These are phyloP conservation scores for Pleuronectes platessa DNA, from an alignment of 2,113 vertebrate genomes.

Conservation along the genomic window DNA sequence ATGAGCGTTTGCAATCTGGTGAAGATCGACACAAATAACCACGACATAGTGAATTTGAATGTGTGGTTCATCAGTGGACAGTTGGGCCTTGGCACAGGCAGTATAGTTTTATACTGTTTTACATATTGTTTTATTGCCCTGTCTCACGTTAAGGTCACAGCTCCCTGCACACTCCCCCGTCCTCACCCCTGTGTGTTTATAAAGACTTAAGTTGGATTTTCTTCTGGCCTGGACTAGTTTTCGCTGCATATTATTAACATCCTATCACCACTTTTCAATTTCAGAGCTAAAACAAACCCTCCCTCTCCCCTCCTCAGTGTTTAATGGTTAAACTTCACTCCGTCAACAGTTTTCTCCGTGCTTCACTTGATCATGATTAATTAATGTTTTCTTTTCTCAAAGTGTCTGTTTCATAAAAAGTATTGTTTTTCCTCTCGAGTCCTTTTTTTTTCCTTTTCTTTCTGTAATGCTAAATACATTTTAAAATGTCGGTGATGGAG, in stretches of 20 bases:
- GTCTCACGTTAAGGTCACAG: not conserved
- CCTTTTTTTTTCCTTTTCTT: not conserved
- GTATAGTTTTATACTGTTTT: too few relatives aligned
- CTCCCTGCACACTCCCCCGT: not conserved
- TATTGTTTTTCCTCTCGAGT: not conserved
- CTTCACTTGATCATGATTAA: constrained; percentile 28
- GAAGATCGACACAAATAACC: too few relatives aligned
- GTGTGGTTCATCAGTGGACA: too few relatives aligned
- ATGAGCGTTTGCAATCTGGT: too few relatives aligned
- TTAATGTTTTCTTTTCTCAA: not conserved
- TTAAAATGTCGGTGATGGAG: not conserved
- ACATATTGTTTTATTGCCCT: too few relatives aligned
- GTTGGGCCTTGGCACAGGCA: too few relatives aligned
- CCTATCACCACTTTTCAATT: constrained; percentile 52
- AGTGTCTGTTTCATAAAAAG: not conserved
- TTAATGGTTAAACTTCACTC: constrained; percentile 32
- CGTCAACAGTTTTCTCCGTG: not conserved
- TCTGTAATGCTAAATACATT: constrained; percentile 1
- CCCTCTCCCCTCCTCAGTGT: constrained; percentile 9
- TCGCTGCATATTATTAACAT: constrained; percentile 73
- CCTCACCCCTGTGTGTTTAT: constrained; percentile 28
- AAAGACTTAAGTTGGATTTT: constrained; percentile 54
- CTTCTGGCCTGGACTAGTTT: constrained; percentile 49
- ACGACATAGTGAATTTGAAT: too few relatives aligned
- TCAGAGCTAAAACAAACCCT: constrained; percentile 25